Conservation (phyloP, 2,113 vertebrate species). For the Sclerurus mexicanus region DNA sequence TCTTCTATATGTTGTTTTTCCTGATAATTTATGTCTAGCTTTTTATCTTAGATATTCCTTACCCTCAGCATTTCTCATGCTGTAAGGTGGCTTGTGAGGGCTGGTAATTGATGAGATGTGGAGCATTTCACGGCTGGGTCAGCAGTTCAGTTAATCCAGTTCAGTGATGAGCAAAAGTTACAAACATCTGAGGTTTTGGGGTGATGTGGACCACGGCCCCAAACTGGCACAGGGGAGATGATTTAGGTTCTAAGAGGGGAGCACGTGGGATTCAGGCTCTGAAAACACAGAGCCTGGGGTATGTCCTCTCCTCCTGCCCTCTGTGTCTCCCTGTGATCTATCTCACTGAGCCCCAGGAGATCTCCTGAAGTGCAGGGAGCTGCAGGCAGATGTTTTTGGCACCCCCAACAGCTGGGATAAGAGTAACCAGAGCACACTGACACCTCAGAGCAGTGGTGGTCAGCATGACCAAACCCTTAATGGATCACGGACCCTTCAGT, state of each 20-base stretch:
- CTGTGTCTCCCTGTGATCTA: neutral
- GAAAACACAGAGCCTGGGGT: neutral
- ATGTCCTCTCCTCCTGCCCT: neutral
- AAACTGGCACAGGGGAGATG: fast-evolving
- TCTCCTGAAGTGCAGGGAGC: neutral
- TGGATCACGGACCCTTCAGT: neutral
- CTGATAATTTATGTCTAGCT: constrained; percentile 3
- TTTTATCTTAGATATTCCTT: constrained; percentile 23
- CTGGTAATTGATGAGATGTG: neutral
- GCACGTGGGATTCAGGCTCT: fast-evolving
- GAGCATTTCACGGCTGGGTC: neutral
- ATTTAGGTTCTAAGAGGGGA: fast-evolving
- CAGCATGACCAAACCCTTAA: neutral
- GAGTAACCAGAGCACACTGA: neutral
- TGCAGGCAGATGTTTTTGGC: fast-evolving
- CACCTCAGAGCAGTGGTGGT: neutral
- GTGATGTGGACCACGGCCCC: fast-evolving
- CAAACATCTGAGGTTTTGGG: fast-evolving
- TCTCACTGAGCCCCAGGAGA: fast-evolving
- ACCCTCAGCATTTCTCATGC: constrained; percentile 8
- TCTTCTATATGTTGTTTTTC: constrained; percentile 23
- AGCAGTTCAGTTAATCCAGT: neutral
- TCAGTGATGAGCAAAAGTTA: neutral
- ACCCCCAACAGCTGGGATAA: neutral
- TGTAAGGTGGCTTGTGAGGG: neutral